Evolutionary conservation across 2,888 invertebrate genomes (phyloP), one percentile per base, ranked within the genome.

Genomic region (Yponomeuta evonymella): DNA sequence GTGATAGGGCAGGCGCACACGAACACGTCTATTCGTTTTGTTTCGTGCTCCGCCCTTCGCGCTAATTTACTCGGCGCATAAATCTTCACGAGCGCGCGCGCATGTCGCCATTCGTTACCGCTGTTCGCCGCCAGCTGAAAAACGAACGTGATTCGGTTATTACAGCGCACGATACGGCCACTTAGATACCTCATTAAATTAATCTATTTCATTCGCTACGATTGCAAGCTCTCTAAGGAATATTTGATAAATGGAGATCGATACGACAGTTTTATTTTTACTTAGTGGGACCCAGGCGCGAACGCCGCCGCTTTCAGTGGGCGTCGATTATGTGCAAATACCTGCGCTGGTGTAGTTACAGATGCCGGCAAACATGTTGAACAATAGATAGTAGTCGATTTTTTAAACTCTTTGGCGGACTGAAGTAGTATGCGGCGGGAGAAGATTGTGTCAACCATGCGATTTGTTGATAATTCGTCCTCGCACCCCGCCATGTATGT

Each of bases 81-180:
- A 85, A 84, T 83, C 83, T 85, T 73, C 70, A 67, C 76, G 78
- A 75, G 77, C 78, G 51, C 77, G 76, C 77, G 77, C 79, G 76
- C 76, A 76, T 83, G 84, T 84, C 81, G 79, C 80, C 81, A 86
- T 87, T 84, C 83, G 84, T 87, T 84, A 82, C 84, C 75, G 84
- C 80, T 79, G 79, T 79, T 77, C 78, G 75, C 78, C 77, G 76
- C 78, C 76, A 75, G 75, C 81, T 84, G 82, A 87, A 87, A 89
- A 87, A 84, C 83, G 85, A 88, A 87, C 88, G 87, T 88, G 89
- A 86, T 89, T 86, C 79, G 82, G 81, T 83, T 87, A 86, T 88
- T 84, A 88, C 83, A 86, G 83, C 79, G 82, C 82, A 82, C 81
- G 85, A 83, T 84, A 82, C 79, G 79, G 82, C 80, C 85, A 85